phyloP scores from a whole-genome alignment of 2,113 vertebrate species.

The Grus americana region DNA sequence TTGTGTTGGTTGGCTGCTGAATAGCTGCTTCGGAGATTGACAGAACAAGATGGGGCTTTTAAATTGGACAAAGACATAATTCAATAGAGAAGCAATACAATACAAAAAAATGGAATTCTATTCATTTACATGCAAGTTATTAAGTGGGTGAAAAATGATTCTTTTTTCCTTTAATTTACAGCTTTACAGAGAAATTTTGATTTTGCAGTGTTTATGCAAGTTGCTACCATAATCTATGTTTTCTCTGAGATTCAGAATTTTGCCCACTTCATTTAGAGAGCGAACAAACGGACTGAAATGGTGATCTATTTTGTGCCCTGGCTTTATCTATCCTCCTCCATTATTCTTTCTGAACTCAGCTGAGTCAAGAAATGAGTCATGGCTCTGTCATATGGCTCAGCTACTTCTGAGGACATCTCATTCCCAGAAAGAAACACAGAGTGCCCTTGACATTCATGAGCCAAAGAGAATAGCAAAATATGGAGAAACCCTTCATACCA shows the following conservation, averaged over 20 bases:
- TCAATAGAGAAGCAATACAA: conserved; percentile 67
- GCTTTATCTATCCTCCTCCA: background rate
- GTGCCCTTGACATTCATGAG: background rate
- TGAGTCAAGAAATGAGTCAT: conserved; percentile 51
- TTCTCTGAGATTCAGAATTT: conserved; percentile 40
- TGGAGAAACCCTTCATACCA: background rate
- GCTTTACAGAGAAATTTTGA: conserved; percentile 10
- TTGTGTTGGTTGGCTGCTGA: conserved; percentile 46
- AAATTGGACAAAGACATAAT: conserved; percentile 68
- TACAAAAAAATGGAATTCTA: conserved; percentile 58
- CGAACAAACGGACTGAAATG: background rate
- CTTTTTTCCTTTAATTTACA: conserved; percentile 44
- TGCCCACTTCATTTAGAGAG: conserved; percentile 7
- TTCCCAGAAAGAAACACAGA: background rate
- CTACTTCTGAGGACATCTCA: background rate
- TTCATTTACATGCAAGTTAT: conserved; percentile 57
- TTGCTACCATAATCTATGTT: conserved; percentile 21
- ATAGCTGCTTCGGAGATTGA: conserved; percentile 60
- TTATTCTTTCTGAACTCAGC: conserved; percentile 11
- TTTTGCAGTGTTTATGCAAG: conserved; percentile 27
- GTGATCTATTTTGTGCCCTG: background rate
- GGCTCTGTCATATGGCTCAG: background rate
- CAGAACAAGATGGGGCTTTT: conserved; percentile 65
- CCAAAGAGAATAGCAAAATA: background rate
- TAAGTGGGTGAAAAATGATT: conserved; percentile 52